Evolutionary conservation across 1,140 invertebrate species (phyloP).

Genomic region (Pemphigus obesinymphae): DNA sequence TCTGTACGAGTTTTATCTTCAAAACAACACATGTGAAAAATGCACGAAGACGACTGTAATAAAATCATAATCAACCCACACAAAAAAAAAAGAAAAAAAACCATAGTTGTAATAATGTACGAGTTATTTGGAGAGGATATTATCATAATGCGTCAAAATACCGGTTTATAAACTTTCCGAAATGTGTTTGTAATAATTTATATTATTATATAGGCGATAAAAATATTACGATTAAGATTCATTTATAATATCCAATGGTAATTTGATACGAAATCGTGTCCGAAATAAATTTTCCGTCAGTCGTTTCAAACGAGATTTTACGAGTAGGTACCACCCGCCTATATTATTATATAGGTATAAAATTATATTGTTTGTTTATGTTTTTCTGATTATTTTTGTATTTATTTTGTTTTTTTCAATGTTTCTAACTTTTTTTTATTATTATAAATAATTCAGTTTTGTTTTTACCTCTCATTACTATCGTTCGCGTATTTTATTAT

Average conservation of each 20-base stretch:
- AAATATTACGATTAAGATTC: background rate
- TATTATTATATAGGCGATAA: background rate
- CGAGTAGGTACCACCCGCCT: no score
- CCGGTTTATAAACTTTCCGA: constrained; percentile 3
- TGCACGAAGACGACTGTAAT: background rate
- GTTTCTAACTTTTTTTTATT: background rate
- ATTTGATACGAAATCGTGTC: background rate
- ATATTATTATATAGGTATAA: no score
- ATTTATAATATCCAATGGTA: background rate
- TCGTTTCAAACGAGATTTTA: background rate
- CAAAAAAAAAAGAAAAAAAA: no score
- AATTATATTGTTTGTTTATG: no score
- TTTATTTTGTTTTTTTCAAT: background rate
- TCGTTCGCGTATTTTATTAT: background rate
- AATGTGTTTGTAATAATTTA: background rate
- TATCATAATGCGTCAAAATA: no score
- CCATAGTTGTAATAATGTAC: no score
- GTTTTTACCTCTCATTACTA: background rate
- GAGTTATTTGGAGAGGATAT: background rate
- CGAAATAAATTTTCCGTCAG: background rate
- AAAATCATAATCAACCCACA: background rate
- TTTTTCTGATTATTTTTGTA: background rate
- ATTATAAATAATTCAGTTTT: background rate
- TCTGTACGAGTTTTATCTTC: background rate
- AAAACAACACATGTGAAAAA: background rate